Evolutionary conservation across 2,888 invertebrate genomes (phyloP).

Genomic region (Eristalis intricaria): DNA sequence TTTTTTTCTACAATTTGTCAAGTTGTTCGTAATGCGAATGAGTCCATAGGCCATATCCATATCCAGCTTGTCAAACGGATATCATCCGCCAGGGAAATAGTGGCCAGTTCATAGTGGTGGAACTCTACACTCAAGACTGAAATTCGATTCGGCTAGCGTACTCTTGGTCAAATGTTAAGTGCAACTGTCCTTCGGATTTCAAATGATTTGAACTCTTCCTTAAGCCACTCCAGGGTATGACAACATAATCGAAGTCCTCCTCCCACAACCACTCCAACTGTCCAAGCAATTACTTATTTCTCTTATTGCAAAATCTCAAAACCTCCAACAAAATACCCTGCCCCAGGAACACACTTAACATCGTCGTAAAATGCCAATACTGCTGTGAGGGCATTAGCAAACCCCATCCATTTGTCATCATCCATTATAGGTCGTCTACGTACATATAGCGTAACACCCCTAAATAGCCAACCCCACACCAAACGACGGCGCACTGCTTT

Average conservation of each 20-base stretch:
- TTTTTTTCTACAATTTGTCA: too few species aligned
- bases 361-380: slow-evolving; percentile 20
- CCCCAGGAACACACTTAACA: slow-evolving; percentile 13
- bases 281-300: not conserved
- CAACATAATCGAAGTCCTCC: not conserved
- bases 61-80: too few species aligned
- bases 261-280: too few species aligned
- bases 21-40: too few species aligned
- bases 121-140: too few species aligned
- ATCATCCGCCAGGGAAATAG: too few species aligned
- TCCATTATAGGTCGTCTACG: slow-evolving; percentile 6
- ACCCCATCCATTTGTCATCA: slow-evolving; percentile 33
- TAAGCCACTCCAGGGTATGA: not conserved
- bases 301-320: not conserved
- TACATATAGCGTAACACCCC: slow-evolving; percentile 26
- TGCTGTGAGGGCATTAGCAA: slow-evolving; percentile 16
- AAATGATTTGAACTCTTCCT: too few species aligned
- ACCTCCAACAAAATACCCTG: not conserved
- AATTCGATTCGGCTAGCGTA: too few species aligned
- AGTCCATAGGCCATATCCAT: too few species aligned
- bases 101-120: too few species aligned
- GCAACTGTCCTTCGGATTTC: too few species aligned
- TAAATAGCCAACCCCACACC: not conserved
- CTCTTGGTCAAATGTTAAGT: too few species aligned
- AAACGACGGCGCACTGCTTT: not conserved